A percentile compares a stretch with the other conserved stretches of the same genome.
phyloP scores from a whole-genome alignment of 2,797 vertebrate species.

The Chelmon rostratus region DNA sequence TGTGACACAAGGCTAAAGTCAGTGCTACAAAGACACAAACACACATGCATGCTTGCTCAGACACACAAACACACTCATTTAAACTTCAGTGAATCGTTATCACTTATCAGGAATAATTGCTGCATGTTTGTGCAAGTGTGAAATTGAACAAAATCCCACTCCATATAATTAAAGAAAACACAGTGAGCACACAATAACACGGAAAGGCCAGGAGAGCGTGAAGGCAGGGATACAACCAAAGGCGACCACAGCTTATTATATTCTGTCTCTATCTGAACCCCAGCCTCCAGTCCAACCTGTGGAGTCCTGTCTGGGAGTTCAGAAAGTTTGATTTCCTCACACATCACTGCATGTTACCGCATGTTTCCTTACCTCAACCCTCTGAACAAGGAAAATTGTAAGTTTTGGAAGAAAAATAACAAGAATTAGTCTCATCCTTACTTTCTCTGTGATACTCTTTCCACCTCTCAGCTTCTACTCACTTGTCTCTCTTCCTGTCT shows the following conservation, averaged over 20 bases:
- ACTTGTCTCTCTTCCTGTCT: conserved; percentile 47
- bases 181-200: conserved; percentile 73
- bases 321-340: conserved; percentile 52
- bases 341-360: conserved; percentile 33
- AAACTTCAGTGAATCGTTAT: conserved; percentile 79
- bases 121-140: conserved; percentile 82
- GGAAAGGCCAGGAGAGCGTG: conserved; percentile 63
- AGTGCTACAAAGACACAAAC: conserved; percentile 45
- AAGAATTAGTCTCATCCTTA: conserved; percentile 39
- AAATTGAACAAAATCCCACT: conserved; percentile 84
- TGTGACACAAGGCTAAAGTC: conserved; percentile 51
- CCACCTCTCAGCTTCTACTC: conserved; percentile 43
- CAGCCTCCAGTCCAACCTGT: conserved; percentile 58
- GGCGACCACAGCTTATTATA: conserved; percentile 58
- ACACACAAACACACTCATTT: conserved; percentile 64
- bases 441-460: conserved; percentile 42
- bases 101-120: conserved; percentile 84
- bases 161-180: conserved; percentile 83
- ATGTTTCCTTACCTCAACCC: conserved; percentile 38
- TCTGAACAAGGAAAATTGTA: conserved; percentile 30
- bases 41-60: conserved; percentile 34
- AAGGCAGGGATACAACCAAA: conserved; percentile 64
- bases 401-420: conserved; percentile 27
- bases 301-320: conserved; percentile 29
- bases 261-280: conserved; percentile 54